These are phyloP conservation scores for Cerastis rubricosa DNA, from an alignment of 2,888 invertebrate species.

Conservation along the genomic window DNA sequence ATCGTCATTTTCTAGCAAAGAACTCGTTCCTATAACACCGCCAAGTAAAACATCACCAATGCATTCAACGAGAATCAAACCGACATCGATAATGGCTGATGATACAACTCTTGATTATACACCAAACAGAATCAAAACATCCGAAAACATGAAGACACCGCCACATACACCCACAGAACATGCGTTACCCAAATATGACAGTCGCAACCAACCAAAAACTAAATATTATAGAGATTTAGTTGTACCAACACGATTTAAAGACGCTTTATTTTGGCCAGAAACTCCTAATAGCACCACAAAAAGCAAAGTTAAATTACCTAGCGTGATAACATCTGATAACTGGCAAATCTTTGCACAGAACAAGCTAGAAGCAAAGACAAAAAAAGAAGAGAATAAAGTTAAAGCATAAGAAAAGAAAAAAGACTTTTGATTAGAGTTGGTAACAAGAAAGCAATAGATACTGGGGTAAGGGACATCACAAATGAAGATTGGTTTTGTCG, in stretches of 20 bases:
- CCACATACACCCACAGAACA: not conserved
- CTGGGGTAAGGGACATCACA: not conserved
- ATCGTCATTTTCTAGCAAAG: not conserved
- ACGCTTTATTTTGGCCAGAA: conserved; percentile 29
- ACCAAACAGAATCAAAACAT: not conserved
- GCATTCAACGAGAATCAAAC: not conserved
- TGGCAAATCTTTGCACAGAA: not conserved
- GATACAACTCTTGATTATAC: not conserved
- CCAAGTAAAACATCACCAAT: not conserved
- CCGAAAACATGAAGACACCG: not conserved
- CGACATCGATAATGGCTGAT: not conserved
- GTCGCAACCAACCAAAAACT: not conserved
- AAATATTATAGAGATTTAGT: conserved; percentile 12
- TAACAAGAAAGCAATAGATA: not conserved
- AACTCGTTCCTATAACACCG: not conserved
- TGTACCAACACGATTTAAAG: conserved; percentile 34
- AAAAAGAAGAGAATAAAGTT: conserved; percentile 4
- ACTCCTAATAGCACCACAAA: not conserved
- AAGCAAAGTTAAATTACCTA: conserved; percentile 1
- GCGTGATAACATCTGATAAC: not conserved
- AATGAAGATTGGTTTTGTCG: conserved; percentile 3
- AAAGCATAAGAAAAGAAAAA: not conserved
- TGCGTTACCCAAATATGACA: not conserved
- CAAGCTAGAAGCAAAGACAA: not conserved
- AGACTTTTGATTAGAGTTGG: not conserved